Base-by-base conservation (phyloP, 1,140 invertebrate species). In the Hirudo medicinalis region DNA sequence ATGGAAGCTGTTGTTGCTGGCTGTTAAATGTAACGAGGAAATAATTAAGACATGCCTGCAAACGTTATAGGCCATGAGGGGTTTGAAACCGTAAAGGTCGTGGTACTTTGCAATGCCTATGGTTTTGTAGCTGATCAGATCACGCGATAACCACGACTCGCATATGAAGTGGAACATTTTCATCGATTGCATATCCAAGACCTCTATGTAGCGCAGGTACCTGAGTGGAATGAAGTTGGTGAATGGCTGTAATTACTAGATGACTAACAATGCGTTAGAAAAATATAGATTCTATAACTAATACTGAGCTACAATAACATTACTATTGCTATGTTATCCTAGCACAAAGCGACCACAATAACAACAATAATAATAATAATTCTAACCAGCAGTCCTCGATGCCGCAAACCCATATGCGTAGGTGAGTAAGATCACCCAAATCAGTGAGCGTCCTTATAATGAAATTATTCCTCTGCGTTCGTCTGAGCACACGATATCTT, bases 161-260 rank as follows among this genome's bases (percentile, higher is more conserved):
- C 57, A 63, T 22, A 63, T 32, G 29, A 63, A 63, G 19, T 63
- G 29, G 29, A 63, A 63, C 22, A 63, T 63, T n/a, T 32, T 63
- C 57, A 63, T 63, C 29, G 22, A 25, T 20, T 63, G 57, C 22
- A 63, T 63, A 15, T 63, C 57, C 29, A 63, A 11, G 3, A 63
- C 57, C 57, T 63, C 57, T 32, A 32, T 32, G 57, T 63, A 22
- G 11, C 57, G 22, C 20, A 63, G 57, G 57, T 25, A 63, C 57
- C 57, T 63, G 29, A 32, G 22, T 19, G 1, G 11, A 20, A 20
- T 32, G 57, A 11, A 19, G 8, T 11, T 17, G 13, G 43, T 49
- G 0, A 49, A 49, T 17, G 43, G 13, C 6, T 36, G 2, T 36
- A 36, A 36, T 36, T 36, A 36, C 32, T 6, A 36, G 2, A 6